Percentiles rank a stretch among this genome's conserved stretches.
Evolutionary conservation across 2,888 invertebrate species (phyloP).

Genomic region (Dasypolia templi): DNA sequence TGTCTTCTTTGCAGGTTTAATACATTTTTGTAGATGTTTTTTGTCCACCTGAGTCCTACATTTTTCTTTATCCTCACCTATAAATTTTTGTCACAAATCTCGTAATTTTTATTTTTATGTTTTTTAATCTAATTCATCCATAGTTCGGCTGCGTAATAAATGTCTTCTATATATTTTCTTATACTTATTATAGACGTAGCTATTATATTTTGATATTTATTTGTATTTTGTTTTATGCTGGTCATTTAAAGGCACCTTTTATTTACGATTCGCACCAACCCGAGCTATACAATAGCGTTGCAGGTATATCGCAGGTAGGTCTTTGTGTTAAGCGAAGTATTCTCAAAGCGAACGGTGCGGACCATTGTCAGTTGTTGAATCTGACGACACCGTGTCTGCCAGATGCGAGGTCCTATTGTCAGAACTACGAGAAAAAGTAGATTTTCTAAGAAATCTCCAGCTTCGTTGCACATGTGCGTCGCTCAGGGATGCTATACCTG

Average conservation of each 20-base stretch:
- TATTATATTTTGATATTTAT: constrained; percentile 59
- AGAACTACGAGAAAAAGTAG: constrained; percentile 70
- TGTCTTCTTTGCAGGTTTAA: constrained; percentile 13
- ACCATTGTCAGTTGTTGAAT: constrained; percentile 73
- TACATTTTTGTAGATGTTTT: background rate
- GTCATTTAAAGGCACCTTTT: constrained; percentile 57
- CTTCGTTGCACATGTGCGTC: constrained; percentile 80
- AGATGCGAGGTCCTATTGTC: constrained; percentile 82
- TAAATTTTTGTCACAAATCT: constrained; percentile 3
- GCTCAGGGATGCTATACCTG: constrained; percentile 76
- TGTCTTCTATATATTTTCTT: constrained; percentile 43
- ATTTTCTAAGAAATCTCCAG: constrained; percentile 77
- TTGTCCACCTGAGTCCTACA: background rate
- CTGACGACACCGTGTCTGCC: constrained; percentile 86
- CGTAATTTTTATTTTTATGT: no score
- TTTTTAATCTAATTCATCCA: constrained; percentile 21
- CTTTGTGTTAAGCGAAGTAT: constrained; percentile 65
- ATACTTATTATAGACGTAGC: constrained; percentile 34
- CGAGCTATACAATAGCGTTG: constrained; percentile 59
- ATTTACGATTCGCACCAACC: constrained; percentile 60
- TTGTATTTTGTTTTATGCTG: constrained; percentile 56
- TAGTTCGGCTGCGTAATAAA: constrained; percentile 34
- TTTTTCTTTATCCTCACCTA: background rate
- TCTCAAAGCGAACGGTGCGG: constrained; percentile 60
- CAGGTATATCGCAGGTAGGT: constrained; percentile 79